Percentiles rank a stretch among this genome's conserved stretches.
phyloP scores from a whole-genome alignment of 2,797 vertebrate genomes.

The Periparus ater region DNA sequence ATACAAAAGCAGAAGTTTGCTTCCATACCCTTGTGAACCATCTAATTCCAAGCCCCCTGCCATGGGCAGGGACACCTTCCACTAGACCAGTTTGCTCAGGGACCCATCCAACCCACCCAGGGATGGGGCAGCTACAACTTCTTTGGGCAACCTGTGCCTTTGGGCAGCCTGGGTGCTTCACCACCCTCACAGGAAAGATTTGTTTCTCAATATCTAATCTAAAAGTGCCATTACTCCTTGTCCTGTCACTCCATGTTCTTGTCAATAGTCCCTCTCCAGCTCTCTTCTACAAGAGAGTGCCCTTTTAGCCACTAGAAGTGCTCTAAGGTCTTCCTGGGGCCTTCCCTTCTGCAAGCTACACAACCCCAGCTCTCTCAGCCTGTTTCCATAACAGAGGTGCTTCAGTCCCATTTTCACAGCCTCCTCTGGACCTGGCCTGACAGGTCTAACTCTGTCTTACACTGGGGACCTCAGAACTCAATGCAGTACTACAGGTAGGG shows the following conservation, averaged over 20 bases:
- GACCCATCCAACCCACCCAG: neutral
- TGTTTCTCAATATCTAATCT: neutral
- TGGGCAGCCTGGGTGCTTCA: neutral
- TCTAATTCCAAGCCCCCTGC: neutral
- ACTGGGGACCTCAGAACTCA: neutral
- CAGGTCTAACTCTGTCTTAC: neutral
- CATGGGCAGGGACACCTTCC: neutral
- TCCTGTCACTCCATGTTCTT: neutral
- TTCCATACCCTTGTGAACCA: neutral
- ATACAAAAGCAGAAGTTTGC: neutral
- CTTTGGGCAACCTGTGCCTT: neutral
- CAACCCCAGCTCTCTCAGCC: neutral
- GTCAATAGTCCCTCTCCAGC: neutral
- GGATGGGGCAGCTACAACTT: neutral
- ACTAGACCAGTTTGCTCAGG: neutral
- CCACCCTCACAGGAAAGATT: neutral
- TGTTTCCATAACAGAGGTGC: neutral
- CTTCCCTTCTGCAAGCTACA: neutral
- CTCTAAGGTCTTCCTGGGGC: neutral
- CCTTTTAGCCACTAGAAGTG: neutral
- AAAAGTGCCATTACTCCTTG: neutral
- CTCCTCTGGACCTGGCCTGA: neutral
- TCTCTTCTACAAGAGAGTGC: neutral
- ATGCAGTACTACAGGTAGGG: neutral
- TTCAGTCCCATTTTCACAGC: neutral